A percentile compares a stretch with the other conserved stretches of the same genome.
Conservation (phyloP, 2,113 vertebrate genomes). For the Bathybates hornii region DNA sequence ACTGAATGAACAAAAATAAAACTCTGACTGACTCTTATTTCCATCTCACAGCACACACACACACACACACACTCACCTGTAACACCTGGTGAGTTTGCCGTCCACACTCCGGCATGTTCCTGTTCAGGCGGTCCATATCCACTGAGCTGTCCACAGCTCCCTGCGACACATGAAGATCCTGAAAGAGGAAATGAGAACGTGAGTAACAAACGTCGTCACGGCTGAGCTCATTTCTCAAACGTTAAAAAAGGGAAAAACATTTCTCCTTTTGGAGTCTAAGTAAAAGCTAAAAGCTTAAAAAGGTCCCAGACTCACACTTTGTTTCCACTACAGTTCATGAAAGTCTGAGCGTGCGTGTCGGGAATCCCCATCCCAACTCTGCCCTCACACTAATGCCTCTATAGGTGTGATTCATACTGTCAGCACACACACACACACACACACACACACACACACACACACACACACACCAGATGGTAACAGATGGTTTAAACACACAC, state of each 20-base stretch:
- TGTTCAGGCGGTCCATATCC: constrained; percentile 73
- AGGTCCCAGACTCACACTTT: background rate
- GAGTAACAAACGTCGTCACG: background rate
- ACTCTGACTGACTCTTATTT: background rate
- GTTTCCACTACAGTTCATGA: background rate
- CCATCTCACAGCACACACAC: background rate
- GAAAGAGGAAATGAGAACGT: background rate
- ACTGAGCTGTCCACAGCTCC: constrained; percentile 42
- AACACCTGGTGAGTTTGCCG: constrained; percentile 62
- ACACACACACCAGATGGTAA: constrained; percentile 22
- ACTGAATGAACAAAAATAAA: background rate
- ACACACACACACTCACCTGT: constrained; percentile 58
- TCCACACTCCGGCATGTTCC: constrained; percentile 49
- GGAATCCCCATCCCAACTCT: background rate
- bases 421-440: background rate
- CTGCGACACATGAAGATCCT: constrained; percentile 67
- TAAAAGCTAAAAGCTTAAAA: background rate
- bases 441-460: background rate
- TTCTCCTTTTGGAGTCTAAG: background rate
- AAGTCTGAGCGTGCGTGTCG: background rate
- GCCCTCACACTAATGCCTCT: background rate
- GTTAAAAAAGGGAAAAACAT: background rate
- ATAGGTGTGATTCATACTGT: constrained; percentile 28
- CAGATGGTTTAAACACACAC: background rate
- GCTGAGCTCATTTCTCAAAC: background rate